Evolutionary conservation across 1,140 invertebrate species (phyloP).

Genomic region (Agrypnia vestita): DNA sequence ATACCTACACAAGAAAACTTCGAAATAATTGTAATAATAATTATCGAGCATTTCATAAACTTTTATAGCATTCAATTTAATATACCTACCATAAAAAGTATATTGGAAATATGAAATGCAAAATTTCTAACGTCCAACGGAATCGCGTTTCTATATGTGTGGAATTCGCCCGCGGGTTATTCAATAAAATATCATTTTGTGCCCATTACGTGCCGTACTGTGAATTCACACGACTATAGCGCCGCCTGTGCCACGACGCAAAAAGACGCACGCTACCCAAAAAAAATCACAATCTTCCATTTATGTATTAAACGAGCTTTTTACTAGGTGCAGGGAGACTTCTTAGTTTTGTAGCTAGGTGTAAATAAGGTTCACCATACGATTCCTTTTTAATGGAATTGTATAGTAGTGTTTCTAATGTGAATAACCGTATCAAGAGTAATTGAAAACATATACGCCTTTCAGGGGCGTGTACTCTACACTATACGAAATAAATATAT

Average conservation of each 20-base stretch:
- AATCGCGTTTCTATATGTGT: background rate
- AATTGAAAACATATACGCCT: too few relatives aligned
- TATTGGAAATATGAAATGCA: conserved; percentile 7
- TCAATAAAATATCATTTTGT: background rate
- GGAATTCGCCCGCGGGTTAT: conserved; percentile 4
- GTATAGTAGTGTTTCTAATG: too few relatives aligned
- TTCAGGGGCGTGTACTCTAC: too few relatives aligned
- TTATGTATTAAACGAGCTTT: background rate
- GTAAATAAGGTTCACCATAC: too few relatives aligned
- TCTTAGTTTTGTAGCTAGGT: too few relatives aligned
- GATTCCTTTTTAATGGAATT: too few relatives aligned
- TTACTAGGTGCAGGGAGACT: background rate
- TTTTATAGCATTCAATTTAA: too few relatives aligned
- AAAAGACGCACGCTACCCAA: background rate
- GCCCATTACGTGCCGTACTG: background rate
- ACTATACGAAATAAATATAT: too few relatives aligned
- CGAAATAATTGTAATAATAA: too few relatives aligned
- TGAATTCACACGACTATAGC: background rate
- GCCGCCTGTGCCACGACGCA: background rate
- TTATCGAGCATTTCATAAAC: too few relatives aligned
- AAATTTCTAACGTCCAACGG: background rate
- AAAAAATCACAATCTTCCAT: background rate
- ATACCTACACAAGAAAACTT: too few relatives aligned
- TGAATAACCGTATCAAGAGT: too few relatives aligned
- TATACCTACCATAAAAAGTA: background rate